phyloP scores from a whole-genome alignment of 2,797 vertebrate genomes.

The Argyrosomus regius region DNA sequence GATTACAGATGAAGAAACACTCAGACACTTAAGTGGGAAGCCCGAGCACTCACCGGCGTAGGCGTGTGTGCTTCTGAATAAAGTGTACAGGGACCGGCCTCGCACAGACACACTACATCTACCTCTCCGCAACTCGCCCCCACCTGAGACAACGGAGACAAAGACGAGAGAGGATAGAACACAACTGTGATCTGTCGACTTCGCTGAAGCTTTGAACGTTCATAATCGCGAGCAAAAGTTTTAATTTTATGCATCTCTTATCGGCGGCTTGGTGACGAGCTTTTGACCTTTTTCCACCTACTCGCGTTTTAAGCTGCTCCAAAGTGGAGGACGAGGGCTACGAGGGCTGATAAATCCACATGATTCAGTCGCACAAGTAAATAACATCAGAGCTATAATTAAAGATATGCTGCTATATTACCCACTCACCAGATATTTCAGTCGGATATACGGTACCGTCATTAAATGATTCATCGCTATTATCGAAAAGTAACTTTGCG shows the following conservation, averaged over 20 bases:
- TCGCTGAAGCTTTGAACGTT: background rate
- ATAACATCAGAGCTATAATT: constrained; percentile 6
- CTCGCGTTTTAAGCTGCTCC: constrained; percentile 34
- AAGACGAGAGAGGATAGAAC: constrained; percentile 43
- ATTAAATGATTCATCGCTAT: background rate
- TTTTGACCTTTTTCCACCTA: constrained; percentile 47
- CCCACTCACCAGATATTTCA: too few species aligned
- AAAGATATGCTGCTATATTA: background rate
- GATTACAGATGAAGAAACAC: constrained; percentile 48
- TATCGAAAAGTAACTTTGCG: background rate
- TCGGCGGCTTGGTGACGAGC: constrained; percentile 3
- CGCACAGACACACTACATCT: constrained; percentile 74
- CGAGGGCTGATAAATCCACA: constrained; percentile 6
- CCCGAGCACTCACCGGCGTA: constrained; percentile 73
- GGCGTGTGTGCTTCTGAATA: constrained; percentile 76
- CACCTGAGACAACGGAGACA: constrained; percentile 71
- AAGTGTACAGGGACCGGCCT: constrained; percentile 74
- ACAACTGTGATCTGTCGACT: constrained; percentile 46
- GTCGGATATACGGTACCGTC: background rate
- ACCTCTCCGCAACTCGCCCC: constrained; percentile 75
- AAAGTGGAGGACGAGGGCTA: constrained; percentile 30
- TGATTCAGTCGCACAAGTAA: constrained; percentile 28
- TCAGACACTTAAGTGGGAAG: constrained; percentile 57
- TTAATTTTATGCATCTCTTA: background rate
- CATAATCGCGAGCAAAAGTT: background rate